Conservation (phyloP, 2,113 vertebrate species). For the Notothenia coriiceps region DNA sequence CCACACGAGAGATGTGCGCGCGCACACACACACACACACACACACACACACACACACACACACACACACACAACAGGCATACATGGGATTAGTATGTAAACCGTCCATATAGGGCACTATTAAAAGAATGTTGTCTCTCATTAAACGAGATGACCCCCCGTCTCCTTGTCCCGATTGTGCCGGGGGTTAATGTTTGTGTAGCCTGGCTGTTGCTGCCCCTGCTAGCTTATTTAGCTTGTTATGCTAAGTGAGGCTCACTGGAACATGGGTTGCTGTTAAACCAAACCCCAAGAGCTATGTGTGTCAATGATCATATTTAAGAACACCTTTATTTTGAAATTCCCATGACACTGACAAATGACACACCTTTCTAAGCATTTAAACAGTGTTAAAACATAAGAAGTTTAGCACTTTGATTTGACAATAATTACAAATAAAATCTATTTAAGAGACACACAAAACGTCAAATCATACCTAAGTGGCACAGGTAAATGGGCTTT, state of each 20-base stretch:
- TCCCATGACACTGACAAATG: too few relatives aligned
- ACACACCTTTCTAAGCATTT: too few relatives aligned
- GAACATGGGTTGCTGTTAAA: background rate
- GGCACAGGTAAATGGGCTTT: too few relatives aligned
- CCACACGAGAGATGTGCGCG: conserved; percentile 26
- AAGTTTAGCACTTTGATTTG: too few relatives aligned
- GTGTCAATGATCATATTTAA: background rate
- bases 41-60: conserved; percentile 30
- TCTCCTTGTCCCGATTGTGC: conserved; percentile 33
- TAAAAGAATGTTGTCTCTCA: conserved; percentile 64
- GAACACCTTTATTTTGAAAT: too few relatives aligned
- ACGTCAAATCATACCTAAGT: too few relatives aligned
- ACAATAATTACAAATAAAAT: too few relatives aligned
- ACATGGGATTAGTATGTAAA: conserved; percentile 70
- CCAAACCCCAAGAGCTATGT: background rate
- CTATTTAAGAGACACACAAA: too few relatives aligned
- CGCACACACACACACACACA: conserved; percentile 35
- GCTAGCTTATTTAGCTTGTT: conserved; percentile 25
- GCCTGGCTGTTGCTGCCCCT: conserved; percentile 1
- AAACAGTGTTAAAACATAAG: too few relatives aligned
- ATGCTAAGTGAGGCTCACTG: conserved; percentile 21
- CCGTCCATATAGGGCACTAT: conserved; percentile 53
- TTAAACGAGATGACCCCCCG: conserved; percentile 62
- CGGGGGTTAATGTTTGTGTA: conserved; percentile 29
- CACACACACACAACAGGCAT: conserved; percentile 35